Conservation (phyloP, 1,140 invertebrate species). For the Hycleus cichorii region DNA sequence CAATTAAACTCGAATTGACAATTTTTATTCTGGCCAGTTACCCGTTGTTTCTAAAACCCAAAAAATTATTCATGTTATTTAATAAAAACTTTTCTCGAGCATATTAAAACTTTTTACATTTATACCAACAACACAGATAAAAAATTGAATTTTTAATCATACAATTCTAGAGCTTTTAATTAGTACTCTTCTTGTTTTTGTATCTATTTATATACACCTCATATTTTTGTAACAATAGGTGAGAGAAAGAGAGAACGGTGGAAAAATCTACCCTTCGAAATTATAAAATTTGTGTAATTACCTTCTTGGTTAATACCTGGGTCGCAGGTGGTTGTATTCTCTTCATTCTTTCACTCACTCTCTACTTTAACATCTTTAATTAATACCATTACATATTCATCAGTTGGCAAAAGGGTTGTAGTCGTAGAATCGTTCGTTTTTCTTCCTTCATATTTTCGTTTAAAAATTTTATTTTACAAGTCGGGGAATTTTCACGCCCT, state of each 20-base stretch:
- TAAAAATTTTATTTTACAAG: constrained; percentile 23
- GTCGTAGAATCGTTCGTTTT: too few species aligned
- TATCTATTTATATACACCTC: background rate
- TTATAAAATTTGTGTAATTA: constrained; percentile 42
- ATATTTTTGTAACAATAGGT: background rate
- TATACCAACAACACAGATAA: constrained; percentile 1
- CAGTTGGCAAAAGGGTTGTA: constrained; percentile 31
- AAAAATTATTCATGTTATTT: background rate
- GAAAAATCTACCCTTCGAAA: constrained; percentile 29
- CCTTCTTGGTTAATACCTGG: constrained; percentile 36
- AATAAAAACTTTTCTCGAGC: constrained; percentile 8
- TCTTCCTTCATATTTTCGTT: background rate
- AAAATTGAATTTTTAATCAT: constrained; percentile 39
- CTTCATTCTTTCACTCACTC: constrained; percentile 2
- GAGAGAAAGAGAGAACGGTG: constrained; percentile 4
- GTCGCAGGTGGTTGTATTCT: constrained; percentile 33
- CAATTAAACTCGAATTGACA: background rate
- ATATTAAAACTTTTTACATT: constrained; percentile 3
- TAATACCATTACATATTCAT: constrained; percentile 43
- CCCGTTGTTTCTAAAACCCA: background rate
- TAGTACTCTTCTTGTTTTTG: constrained; percentile 19
- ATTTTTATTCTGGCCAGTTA: background rate
- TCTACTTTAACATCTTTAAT: constrained; percentile 36
- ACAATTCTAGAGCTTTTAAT: constrained; percentile 41
- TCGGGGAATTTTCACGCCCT: constrained; percentile 20